Evolutionary conservation across 2,113 vertebrate species (phyloP).

Genomic region (Onychorhynchus coronatus): DNA sequence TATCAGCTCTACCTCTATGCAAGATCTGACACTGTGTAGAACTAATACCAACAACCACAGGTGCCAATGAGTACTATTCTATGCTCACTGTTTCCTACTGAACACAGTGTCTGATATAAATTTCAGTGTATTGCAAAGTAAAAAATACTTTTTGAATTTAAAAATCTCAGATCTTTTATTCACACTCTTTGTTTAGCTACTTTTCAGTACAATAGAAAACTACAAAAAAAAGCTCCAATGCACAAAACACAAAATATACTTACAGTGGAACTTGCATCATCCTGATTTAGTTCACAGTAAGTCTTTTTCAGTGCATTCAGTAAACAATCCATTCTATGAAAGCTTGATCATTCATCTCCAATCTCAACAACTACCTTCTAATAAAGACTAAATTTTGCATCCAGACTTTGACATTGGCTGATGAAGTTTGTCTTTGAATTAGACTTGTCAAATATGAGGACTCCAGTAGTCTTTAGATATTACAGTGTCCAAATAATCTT

Average conservation of each 20-base stretch:
- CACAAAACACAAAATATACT: neutral
- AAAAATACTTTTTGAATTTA: neutral
- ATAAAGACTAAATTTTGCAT: neutral
- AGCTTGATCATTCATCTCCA: neutral
- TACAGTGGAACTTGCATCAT: neutral
- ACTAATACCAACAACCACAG: neutral
- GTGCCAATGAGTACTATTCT: neutral
- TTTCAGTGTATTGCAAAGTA: neutral
- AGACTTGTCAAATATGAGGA: neutral
- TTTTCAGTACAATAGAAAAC: neutral
- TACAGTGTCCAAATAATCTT: neutral
- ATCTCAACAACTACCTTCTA: neutral
- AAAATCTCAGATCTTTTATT: neutral
- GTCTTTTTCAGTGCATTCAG: neutral
- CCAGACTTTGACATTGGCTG: neutral
- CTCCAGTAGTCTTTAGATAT: neutral
- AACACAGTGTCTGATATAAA: neutral
- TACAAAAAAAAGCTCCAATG: neutral
- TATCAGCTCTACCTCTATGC: neutral
- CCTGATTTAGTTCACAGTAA: neutral
- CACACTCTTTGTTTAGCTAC: neutral
- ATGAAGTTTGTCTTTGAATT: neutral
- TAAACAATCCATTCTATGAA: neutral
- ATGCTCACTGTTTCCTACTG: neutral
- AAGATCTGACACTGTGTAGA: neutral